Conservation (phyloP, 2,888 invertebrate species). For the Poecilus cupreus region DNA sequence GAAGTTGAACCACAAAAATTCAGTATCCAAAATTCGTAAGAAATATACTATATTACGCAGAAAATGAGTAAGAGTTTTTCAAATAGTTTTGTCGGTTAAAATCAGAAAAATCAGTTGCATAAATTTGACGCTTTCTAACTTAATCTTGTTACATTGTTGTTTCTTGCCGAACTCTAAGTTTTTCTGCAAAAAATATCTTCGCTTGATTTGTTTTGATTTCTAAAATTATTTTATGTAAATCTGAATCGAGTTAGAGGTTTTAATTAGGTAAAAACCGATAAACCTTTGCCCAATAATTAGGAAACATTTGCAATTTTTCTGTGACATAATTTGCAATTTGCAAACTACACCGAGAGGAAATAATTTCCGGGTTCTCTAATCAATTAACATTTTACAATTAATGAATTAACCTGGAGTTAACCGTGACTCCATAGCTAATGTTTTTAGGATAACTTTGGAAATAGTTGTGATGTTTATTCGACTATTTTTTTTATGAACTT, state of each 20-base stretch:
- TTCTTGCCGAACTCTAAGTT: neutral
- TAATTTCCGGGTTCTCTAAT: too few relatives aligned
- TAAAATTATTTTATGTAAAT: constrained; percentile 12
- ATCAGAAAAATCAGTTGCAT: neutral
- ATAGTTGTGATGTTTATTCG: too few relatives aligned
- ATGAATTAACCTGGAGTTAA: too few relatives aligned
- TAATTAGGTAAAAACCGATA: neutral
- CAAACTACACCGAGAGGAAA: too few relatives aligned
- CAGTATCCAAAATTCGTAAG: neutral
- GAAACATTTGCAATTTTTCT: neutral
- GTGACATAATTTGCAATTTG: too few relatives aligned
- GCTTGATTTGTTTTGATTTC: constrained; percentile 37
- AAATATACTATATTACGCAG: neutral
- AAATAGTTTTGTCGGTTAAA: neutral
- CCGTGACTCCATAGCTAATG: too few relatives aligned
- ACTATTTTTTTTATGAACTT: too few relatives aligned
- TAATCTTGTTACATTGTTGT: constrained; percentile 16
- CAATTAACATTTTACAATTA: too few relatives aligned
- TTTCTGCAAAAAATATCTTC: constrained; percentile 11
- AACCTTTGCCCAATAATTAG: neutral
- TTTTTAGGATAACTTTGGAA: too few relatives aligned
- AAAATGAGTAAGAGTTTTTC: neutral
- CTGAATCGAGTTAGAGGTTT: too few relatives aligned
- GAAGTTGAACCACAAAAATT: neutral
- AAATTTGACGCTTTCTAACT: constrained; percentile 46